Conservation (phyloP, 2,888 invertebrate genomes). For the Gonocerus acuteangulatus region DNA sequence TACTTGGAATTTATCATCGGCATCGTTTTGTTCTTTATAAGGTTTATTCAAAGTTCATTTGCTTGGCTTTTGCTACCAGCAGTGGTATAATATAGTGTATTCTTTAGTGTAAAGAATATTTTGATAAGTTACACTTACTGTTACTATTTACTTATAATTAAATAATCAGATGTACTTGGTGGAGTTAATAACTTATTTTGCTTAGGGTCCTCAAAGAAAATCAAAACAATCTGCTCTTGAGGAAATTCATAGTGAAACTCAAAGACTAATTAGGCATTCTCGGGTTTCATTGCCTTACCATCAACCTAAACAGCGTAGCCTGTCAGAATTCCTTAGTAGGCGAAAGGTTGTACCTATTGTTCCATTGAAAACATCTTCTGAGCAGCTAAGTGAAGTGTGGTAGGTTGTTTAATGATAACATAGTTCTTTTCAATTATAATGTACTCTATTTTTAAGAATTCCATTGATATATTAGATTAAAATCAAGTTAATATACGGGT, state of each 20-base stretch:
- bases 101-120: too few relatives aligned
- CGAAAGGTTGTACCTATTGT: slow-evolving; percentile 45
- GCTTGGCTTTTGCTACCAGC: too few relatives aligned
- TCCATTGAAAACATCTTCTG: slow-evolving; percentile 58
- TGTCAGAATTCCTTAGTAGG: slow-evolving; percentile 67
- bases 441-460: too few relatives aligned
- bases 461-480: too few relatives aligned
- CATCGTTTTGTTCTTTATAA: too few relatives aligned
- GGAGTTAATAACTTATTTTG: not conserved
- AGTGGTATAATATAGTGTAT: too few relatives aligned
- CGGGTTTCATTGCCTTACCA: slow-evolving; percentile 76
- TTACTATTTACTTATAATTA: not conserved
- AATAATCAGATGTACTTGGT: too few relatives aligned
- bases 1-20: too few relatives aligned
- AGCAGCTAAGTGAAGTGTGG: slow-evolving; percentile 58
- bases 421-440: too few relatives aligned
- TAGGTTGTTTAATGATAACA: slow-evolving; percentile 43
- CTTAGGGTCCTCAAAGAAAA: slow-evolving; percentile 46
- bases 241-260: slow-evolving; percentile 75
- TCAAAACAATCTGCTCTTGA: slow-evolving; percentile 60
- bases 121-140: too few relatives aligned
- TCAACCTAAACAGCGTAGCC: slow-evolving; percentile 66
- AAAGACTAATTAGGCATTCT: slow-evolving; percentile 69
- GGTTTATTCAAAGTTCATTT: too few relatives aligned
- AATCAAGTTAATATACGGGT: too few relatives aligned